Evolutionary conservation across 2,113 vertebrate genomes (phyloP), one percentile per base, ranked within the genome.

Genomic region (Progne subis): DNA sequence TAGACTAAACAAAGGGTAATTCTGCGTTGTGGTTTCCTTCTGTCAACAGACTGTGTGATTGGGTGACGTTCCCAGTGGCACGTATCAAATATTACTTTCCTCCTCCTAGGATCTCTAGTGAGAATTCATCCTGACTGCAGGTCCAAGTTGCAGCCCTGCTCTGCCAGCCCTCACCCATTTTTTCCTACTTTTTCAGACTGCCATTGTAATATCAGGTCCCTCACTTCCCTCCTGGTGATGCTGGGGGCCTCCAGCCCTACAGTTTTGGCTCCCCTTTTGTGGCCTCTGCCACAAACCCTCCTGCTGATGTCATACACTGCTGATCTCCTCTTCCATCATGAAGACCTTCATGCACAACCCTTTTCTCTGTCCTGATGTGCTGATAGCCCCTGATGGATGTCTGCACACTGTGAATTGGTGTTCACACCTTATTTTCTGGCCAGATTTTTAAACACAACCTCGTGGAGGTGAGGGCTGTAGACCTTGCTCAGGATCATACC

Each of bases 1-100:
- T 47, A 94, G 90, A 94, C 92, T 96, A 94, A 96, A 94, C 96
- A 96, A 92, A 95, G 92, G 24, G 77, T 81, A 75, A 84, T 91
- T 84, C 84, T 71, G 10, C 0, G 0, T 82, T 84, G 92, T 84
- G 84, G 87, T 92, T 96, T 96, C 86, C 74, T 87, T 96, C 77
- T 89, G 65, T 79, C 92, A 84, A 63, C 77, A 89, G 34, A 3
- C 44, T 56, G 9, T 0, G 1, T n/a, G 69, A 50, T 4, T 89
- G 60, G 84, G 64, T 94, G 77, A 59, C 9, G 24, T 67, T 86
- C 84, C 77, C 87, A 59, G 17, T 8, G 53, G 65, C 64, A 82
- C 37, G 47, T 15, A 63, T 19, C 9, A 2, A 39, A 8, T 64
- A 60, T 63, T 88, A 43, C 79, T 87, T 91, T 75, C 47, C 46